Evolutionary conservation across 2,888 invertebrate genomes (phyloP).

Genomic region (Pedicia rivosa): DNA sequence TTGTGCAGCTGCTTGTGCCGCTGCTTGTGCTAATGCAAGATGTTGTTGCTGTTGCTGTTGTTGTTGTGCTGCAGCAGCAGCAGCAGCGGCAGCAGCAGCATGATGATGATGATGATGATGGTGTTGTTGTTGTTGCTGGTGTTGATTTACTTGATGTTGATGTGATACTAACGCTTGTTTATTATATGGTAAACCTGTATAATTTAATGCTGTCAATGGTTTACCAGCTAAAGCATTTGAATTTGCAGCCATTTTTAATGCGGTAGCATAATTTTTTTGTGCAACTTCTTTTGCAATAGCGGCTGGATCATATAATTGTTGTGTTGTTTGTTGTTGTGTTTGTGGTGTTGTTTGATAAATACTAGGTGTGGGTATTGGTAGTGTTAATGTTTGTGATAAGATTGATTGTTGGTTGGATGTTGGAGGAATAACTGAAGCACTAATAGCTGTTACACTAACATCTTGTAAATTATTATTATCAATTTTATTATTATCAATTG

Average conservation of each 20-base stretch:
- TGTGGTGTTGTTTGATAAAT: constrained; percentile 3
- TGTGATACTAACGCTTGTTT: constrained; percentile 24
- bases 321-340: constrained; percentile 19
- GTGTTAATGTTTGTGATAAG: constrained; percentile 3
- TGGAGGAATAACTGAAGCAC: not conserved
- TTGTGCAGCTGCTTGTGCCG: constrained; percentile 14
- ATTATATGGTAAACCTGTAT: constrained; percentile 54
- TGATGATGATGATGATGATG: constrained; percentile 13
- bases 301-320: constrained; percentile 37
- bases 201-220: constrained; percentile 44
- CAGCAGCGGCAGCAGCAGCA: constrained; percentile 3
- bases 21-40: constrained; percentile 29
- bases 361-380: constrained; percentile 1
- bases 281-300: constrained; percentile 65
- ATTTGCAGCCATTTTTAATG: constrained; percentile 43
- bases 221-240: constrained; percentile 25
- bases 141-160: not conserved
- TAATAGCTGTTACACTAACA: not conserved
- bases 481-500: constrained; percentile 8
- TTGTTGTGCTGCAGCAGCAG: constrained; percentile 14
- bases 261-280: constrained; percentile 67
- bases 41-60: constrained; percentile 17
- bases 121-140: constrained; percentile 7
- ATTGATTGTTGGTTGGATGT: not conserved
- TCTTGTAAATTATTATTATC: not conserved